Evolutionary conservation across 1,140 invertebrate species (phyloP).

Genomic region (Drosophila rufa): DNA sequence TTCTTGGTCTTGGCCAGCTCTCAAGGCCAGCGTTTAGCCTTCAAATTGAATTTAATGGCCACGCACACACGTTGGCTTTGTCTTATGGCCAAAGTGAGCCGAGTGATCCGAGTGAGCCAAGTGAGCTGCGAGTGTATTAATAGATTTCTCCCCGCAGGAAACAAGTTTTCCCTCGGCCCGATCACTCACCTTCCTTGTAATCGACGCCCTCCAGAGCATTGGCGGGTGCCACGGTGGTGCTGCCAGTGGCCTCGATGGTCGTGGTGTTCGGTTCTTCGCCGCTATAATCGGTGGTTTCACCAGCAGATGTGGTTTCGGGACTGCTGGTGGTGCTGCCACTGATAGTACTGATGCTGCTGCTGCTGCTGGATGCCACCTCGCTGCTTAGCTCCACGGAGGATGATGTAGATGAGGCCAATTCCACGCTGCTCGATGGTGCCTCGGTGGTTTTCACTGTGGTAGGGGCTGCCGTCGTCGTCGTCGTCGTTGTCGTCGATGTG

Average conservation of each 20-base stretch:
- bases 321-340: conserved; percentile 37
- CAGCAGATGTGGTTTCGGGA: conserved; percentile 27
- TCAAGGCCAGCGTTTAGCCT: conserved; percentile 82
- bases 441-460: conserved; percentile 75
- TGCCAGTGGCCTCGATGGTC: conserved; percentile 53
- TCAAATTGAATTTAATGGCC: conserved; percentile 84
- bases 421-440: conserved; percentile 47
- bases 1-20: conserved; percentile 41
- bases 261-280: conserved; percentile 57
- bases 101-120: not conserved
- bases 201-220: conserved; percentile 79
- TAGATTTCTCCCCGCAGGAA: conserved; percentile 68
- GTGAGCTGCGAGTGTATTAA: conserved; percentile 66
- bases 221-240: conserved; percentile 68
- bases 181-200: conserved; percentile 82
- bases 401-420: conserved; percentile 69
- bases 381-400: conserved; percentile 49
- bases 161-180: conserved; percentile 57
- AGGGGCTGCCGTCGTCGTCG: conserved; percentile 58
- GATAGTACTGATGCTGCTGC: conserved; percentile 29
- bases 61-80: conserved; percentile 73
- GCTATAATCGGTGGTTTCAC: conserved; percentile 60
- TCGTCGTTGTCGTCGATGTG: conserved; percentile 35
- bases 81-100: conserved; percentile 70
- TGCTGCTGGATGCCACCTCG: conserved; percentile 42